These are phyloP conservation scores for Troides aeacus DNA, from an alignment of 2,888 invertebrate species.

Conservation along the genomic window DNA sequence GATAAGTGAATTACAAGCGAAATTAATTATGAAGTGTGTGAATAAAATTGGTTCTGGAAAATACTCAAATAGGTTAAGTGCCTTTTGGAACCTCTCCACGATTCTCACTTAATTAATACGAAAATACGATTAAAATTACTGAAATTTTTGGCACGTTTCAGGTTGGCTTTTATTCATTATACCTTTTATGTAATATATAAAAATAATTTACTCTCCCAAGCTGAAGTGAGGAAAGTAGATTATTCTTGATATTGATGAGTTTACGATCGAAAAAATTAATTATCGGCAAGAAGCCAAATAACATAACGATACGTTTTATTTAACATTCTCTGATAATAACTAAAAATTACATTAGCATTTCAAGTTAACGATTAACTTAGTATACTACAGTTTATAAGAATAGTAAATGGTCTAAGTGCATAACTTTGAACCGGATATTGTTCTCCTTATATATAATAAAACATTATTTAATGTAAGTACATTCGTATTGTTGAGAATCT, in stretches of 20 bases:
- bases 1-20: not conserved
- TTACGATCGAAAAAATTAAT: not conserved
- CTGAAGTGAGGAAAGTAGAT: not conserved
- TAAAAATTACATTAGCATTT: too few relatives aligned
- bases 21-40: not conserved
- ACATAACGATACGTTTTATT: too few relatives aligned
- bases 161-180: not conserved
- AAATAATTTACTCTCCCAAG: not conserved
- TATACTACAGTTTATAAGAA: too few relatives aligned
- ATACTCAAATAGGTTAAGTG: not conserved
- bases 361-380: too few relatives aligned
- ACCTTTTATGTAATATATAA: not conserved
- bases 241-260: not conserved
- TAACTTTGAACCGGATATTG: too few relatives aligned
- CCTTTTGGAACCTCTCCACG: not conserved
- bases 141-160: not conserved
- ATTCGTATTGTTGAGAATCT: too few relatives aligned
- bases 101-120: not conserved
- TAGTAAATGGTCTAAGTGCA: too few relatives aligned
- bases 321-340: too few relatives aligned
- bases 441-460: too few relatives aligned
- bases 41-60: not conserved
- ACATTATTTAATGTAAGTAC: too few relatives aligned
- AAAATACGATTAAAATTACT: conserved; percentile 1
- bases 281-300: not conserved